These are phyloP conservation scores for Melitaea athalia DNA, from an alignment of 2,888 invertebrate genomes.

Conservation along the genomic window DNA sequence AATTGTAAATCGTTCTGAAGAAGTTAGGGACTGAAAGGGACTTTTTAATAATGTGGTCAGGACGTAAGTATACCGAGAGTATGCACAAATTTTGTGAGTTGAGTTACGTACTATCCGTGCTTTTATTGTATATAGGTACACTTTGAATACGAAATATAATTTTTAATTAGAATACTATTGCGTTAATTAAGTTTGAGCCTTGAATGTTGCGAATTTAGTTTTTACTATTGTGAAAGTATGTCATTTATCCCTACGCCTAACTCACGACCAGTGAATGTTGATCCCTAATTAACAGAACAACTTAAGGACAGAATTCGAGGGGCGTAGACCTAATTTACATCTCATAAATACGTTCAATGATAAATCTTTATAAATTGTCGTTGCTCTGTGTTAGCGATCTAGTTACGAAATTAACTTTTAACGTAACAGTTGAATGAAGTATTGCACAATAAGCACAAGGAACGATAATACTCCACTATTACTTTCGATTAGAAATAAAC, in stretches of 20 bases:
- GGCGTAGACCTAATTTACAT: background rate
- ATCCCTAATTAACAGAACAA: background rate
- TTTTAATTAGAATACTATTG: too few relatives aligned
- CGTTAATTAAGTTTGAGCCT: background rate
- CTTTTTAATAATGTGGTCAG: conserved; percentile 8
- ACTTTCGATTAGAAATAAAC: conserved; percentile 15
- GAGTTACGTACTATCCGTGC: background rate
- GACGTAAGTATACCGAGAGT: background rate
- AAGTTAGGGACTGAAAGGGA: background rate
- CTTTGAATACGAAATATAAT: background rate
- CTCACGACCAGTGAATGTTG: background rate
- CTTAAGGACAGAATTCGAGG: background rate
- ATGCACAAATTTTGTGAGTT: background rate
- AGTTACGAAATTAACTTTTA: conserved; percentile 18
- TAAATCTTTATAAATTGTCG: conserved; percentile 1
- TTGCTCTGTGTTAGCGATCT: conserved; percentile 3
- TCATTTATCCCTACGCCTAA: background rate
- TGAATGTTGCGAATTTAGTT: background rate
- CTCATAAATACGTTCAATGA: background rate
- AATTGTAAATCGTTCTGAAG: conserved; percentile 7
- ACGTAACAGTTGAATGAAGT: conserved; percentile 18
- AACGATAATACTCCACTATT: conserved; percentile 21
- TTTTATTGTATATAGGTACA: background rate
- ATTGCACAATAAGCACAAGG: conserved; percentile 4
- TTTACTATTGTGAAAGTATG: background rate